Base-by-base conservation (phyloP, 2,113 vertebrate genomes). In the Hippocampus zosterae region DNA sequence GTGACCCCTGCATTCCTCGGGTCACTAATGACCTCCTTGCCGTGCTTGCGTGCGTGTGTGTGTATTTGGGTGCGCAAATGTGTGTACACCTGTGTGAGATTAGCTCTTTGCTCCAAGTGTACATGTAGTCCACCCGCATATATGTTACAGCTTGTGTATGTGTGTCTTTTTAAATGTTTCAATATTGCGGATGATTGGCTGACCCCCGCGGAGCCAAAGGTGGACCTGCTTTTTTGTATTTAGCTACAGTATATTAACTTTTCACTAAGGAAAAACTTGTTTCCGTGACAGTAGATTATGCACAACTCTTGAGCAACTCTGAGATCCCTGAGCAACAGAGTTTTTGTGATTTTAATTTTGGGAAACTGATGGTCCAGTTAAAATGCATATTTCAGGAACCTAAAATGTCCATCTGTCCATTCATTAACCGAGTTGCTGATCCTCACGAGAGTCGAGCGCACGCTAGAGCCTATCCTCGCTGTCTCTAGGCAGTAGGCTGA, bases 1-100 rank as follows among this genome's bases (percentile, higher is more conserved):
- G 73, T 90, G 87, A 91, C 90, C 90, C 75, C 80, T 74, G 78
- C 84, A 91, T 90, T 89, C 88, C 88, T 75, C 29, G 11, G 88
- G 85, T 84, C 88, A 82, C 83, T 88, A 86, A 82, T 87, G 86
- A 86, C 78, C 86, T 81, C 80, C 73, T 81, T 11, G 1, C 67
- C 72, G 62, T 0, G 21, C 25, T 69, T 46, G 69, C 66, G 67
- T 29, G 29, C 3, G 29, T 29, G 23, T 64, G 62, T 73, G 55
- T 46, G 19, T 72, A 70, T 42, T 70, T 27, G 11, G 57, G 65
- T 59, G 69, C 76, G 71, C 67, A 69, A 67, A 73, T 69, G 82
- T 79, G 84, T 79, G 44, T 75, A 82, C 74, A 82, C 82, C 80
- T 84, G 86, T 78, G 68, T 75, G 64, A 86, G 74, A 83, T 88